Evolutionary conservation across 1,140 invertebrate genomes (phyloP), one percentile per base, ranked within the genome.

Genomic region (Stegodyphus mimosarum): DNA sequence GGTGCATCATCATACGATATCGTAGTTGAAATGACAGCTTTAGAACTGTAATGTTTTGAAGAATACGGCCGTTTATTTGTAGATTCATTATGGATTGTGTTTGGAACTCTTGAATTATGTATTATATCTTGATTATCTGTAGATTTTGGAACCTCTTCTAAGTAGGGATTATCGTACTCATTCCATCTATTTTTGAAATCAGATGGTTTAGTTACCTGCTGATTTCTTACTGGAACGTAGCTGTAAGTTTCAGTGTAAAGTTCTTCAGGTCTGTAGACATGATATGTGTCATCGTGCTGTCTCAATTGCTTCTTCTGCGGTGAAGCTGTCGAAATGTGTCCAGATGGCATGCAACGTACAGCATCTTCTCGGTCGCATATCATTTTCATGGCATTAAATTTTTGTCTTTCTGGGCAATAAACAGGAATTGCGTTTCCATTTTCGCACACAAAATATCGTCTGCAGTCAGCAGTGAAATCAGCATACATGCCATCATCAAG

Each of bases 381-480:
- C 75, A 87, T 78, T 49, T 73, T 87, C 0, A 73, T 13, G 2
- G 60, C 18, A 66, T 80, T 79, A 33, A 87, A 87, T 6, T 48
- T 78, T 52, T 87, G 74, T 33, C 74, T 60, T 33, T 87, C 86
- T 9, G 80, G 86, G 17, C 86, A 87, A 63, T 83, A 87, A 0
- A 79, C 80, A 4, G 53, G 64, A 17, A 75, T 74, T 13, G 53
- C 48, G 18, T 73, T 72, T 6, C 86, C 86, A 6, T 79, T 79
- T 63, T 87, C 86, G n/a, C 86, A 87, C 33, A 87, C 80, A 71
- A 78, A 87, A 49, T 87, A 87, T 18, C 75, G 60, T 50, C 64
- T 64, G 33, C 86, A 87, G 17, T 84, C 48, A 6, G 67, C 50
- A 18, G 17, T 18, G 17, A 50, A 78, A 74, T 87, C 86, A 13